These are phyloP conservation scores for Silurus meridionalis DNA, from an alignment of 2,113 vertebrate species.

Conservation along the genomic window DNA sequence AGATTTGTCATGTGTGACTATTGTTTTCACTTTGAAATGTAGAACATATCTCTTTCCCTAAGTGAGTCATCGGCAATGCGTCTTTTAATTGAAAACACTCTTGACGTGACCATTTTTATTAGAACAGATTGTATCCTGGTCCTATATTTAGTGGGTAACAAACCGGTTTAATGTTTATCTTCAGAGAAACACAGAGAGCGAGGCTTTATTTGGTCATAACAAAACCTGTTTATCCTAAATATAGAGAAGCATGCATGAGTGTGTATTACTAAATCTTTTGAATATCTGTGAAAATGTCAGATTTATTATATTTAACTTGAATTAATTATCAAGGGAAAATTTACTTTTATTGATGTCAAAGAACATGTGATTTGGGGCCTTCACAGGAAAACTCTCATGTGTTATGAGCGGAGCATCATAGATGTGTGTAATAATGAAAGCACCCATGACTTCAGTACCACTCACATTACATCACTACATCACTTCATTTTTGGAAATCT, in stretches of 20 bases:
- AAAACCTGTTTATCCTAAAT: neutral
- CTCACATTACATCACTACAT: too few relatives aligned
- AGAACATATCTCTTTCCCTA: neutral
- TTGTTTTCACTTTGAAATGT: neutral
- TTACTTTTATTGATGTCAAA: neutral
- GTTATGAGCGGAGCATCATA: neutral
- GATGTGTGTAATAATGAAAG: neutral
- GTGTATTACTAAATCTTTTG: neutral
- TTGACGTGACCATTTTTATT: conserved; percentile 1
- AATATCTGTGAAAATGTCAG: neutral
- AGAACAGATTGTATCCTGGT: neutral
- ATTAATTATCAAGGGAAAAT: neutral
- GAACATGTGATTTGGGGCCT: neutral
- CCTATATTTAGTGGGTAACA: neutral
- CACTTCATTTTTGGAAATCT: too few relatives aligned
- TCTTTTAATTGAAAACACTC: conserved; percentile 10
- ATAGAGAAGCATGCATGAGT: neutral
- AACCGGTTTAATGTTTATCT: conserved; percentile 18
- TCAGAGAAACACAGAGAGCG: neutral
- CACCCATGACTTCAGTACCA: too few relatives aligned
- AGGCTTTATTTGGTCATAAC: conserved; percentile 12
- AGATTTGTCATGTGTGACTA: neutral
- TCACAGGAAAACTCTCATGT: neutral
- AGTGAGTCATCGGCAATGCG: neutral
- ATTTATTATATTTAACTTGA: neutral